phyloP scores from a whole-genome alignment of 1,140 invertebrate species.

The Heterodera carotae region DNA sequence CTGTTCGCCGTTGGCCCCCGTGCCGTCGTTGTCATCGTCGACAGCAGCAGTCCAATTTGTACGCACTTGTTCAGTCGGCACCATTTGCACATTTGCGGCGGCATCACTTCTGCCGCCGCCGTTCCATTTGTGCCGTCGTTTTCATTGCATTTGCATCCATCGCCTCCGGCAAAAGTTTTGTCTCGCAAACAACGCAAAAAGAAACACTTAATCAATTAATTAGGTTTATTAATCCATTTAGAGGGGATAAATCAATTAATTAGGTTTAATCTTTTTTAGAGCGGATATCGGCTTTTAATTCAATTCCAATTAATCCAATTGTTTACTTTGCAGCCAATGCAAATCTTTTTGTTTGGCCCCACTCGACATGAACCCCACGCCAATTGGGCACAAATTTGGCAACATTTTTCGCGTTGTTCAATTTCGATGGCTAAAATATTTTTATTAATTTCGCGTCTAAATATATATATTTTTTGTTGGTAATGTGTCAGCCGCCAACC shows the following conservation, averaged over 20 bases:
- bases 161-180: not conserved
- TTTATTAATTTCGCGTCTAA: not conserved
- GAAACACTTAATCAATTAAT: not conserved
- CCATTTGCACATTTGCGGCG: not conserved
- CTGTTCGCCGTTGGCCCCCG: not conserved
- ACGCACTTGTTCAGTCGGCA: not conserved
- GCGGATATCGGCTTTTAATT: not conserved
- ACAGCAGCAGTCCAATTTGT: not conserved
- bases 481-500: too few relatives aligned
- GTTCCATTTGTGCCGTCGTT: too few relatives aligned
- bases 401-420: not conserved
- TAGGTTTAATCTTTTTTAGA: not conserved
- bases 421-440: not conserved
- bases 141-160: not conserved
- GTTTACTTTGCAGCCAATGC: not conserved
- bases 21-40: not conserved
- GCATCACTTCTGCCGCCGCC: not conserved
- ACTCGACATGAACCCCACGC: not conserved
- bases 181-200: not conserved
- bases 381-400: not conserved
- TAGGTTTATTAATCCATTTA: not conserved
- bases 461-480: not conserved
- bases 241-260: not conserved
- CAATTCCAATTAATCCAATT: not conserved
- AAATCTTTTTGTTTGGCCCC: not conserved